phyloP scores from a whole-genome alignment of 2,888 invertebrate genomes.

The Aproaerema taeniolella region DNA sequence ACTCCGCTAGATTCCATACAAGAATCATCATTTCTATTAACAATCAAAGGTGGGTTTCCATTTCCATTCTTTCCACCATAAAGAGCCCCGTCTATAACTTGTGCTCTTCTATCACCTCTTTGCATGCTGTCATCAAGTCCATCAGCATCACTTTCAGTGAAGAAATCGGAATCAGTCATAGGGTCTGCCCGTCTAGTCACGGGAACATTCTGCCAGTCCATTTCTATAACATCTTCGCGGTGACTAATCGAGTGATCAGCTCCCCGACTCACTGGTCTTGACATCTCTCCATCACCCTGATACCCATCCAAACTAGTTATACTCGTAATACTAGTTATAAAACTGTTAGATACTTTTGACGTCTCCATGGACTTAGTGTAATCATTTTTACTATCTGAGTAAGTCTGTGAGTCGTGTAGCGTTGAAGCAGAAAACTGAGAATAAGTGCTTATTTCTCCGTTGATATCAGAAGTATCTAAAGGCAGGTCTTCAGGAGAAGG shows the following conservation, averaged over 20 bases:
- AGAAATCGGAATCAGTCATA: conserved; percentile 95
- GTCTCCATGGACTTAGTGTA: conserved; percentile 78
- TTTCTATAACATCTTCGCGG: conserved; percentile 69
- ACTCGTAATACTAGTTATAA: conserved; percentile 92
- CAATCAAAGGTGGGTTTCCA: conserved; percentile 73
- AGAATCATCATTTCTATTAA: conserved; percentile 82
- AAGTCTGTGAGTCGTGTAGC: conserved; percentile 74
- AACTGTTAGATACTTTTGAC: conserved; percentile 84
- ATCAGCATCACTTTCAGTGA: conserved; percentile 93
- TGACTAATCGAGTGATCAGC: conserved; percentile 84
- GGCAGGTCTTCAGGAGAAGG: conserved; percentile 92
- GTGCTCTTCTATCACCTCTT: conserved; percentile 85
- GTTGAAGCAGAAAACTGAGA: conserved; percentile 69
- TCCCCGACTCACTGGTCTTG: conserved; percentile 89
- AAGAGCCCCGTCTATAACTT: conserved; percentile 93
- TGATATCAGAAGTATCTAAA: conserved; percentile 83
- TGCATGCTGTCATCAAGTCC: conserved; percentile 85
- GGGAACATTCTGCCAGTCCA: conserved; percentile 79
- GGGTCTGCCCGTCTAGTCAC: conserved; percentile 85
- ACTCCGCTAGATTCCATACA: conserved; percentile 94
- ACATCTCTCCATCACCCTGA: conserved; percentile 94
- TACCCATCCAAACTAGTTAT: conserved; percentile 95
- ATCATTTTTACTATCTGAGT: conserved; percentile 77
- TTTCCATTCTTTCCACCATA: conserved; percentile 84
- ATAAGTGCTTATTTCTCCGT: conserved; percentile 77